phyloP scores from a whole-genome alignment of 2,797 vertebrate species.

The Liparis tanakae region DNA sequence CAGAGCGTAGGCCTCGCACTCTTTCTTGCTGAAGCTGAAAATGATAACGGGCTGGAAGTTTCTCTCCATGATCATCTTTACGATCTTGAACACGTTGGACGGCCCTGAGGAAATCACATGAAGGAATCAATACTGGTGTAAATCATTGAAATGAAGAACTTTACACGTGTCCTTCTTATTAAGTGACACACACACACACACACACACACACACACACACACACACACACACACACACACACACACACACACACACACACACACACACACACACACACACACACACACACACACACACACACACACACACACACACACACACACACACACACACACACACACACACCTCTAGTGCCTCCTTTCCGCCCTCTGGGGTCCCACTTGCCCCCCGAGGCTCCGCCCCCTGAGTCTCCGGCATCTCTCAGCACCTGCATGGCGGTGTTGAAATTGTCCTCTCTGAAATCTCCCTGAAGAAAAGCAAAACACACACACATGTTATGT shows the following conservation, averaged over 20 bases:
- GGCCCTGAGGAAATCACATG: conserved; percentile 81
- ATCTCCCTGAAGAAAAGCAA: conserved; percentile 86
- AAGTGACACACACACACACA: conserved; percentile 74
- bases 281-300: conserved; percentile 85
- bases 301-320: conserved; percentile 76
- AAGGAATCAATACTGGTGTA: background rate
- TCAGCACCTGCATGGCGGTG: conserved; percentile 98
- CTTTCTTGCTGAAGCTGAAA: conserved; percentile 99
- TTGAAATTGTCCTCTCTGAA: conserved; percentile 99
- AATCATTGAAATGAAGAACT: background rate
- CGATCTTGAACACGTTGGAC: conserved; percentile 98
- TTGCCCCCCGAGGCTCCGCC: conserved; percentile 75
- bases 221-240: conserved; percentile 68
- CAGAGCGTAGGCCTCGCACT: conserved; percentile 97
- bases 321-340: conserved; percentile 15
- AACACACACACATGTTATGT: background rate
- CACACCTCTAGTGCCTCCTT: conserved; percentile 94
- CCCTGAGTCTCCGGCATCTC: conserved; percentile 90
- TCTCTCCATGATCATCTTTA: conserved; percentile 99
- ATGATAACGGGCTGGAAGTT: conserved; percentile 99
- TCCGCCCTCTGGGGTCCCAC: conserved; percentile 93
- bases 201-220: conserved; percentile 15
- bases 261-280: conserved; percentile 67
- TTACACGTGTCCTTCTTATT: background rate
- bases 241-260: conserved; percentile 69